Evolutionary conservation across 2,113 vertebrate species (phyloP), one percentile per base, ranked within the genome.

Genomic region (Oceanites oceanicus): DNA sequence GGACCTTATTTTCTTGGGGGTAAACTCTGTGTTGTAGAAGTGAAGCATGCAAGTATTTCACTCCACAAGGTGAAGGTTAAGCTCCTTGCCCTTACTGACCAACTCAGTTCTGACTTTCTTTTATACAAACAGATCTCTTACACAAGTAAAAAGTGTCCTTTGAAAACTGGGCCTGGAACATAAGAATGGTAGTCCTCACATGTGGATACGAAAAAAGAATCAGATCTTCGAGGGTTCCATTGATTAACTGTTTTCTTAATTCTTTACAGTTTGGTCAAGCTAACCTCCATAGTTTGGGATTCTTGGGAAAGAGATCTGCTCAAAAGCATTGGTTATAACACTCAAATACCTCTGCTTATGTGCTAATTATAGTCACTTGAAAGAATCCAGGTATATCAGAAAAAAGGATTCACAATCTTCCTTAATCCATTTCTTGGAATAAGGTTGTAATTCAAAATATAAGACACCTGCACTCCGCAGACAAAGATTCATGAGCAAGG

Each of bases 401-500:
- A 68, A 45, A 58, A 81, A 84, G 14, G 10, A 88, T 70, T 67
- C 56, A 80, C 61, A 63, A 21, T 32, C 44, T 88, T 72, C 38
- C 29, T 58, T 44, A 53, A 53, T 73, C 17, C 6, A 15, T 62
- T 73, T 49, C 42, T 45, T 78, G 52, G 40, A 85, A 85, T 56
- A 92, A 67, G 16, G 56, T 14, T 61, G 15, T 42, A 94, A 83
- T 62, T 92, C 32, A 52, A 59, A 84, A 61, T 55, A 21, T 16
- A 36, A 77, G 55, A 49, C 76, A 99, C 99, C 99, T 99, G 98
- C 96, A 9, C 98, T 99, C 38, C 99, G 98, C 74, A 99, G 98
- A 96, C 99, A 99, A 62, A 99, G 98, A 94, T 99, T 99, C 99
- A 99, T 99, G 36, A 99, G 98, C 95, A 99, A 96, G 50, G 99